Evolutionary conservation across 1,140 invertebrate species (phyloP).

Genomic region (Trinorchestia longiramus): DNA sequence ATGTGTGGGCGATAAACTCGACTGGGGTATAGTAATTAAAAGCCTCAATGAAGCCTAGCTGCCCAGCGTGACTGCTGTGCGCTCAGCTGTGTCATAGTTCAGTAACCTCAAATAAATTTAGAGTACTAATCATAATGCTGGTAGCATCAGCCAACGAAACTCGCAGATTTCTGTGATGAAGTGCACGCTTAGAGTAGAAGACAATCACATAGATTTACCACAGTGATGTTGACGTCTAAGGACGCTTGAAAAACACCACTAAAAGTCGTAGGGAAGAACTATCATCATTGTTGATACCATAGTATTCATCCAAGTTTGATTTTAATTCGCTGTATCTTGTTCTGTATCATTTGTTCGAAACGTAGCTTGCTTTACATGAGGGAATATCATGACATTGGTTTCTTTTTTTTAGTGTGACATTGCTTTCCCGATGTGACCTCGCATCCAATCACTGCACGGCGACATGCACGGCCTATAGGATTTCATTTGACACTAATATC

Average conservation of each 20-base stretch:
- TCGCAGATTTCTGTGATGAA: neutral
- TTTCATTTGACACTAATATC: too few species aligned
- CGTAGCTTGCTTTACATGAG: too few species aligned
- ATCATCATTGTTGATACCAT: neutral
- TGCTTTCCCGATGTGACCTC: too few species aligned
- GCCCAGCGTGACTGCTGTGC: neutral
- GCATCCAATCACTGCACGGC: too few species aligned
- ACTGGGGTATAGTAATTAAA: neutral
- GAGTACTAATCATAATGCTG: neutral
- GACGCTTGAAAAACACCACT: too few species aligned
- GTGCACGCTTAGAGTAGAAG: neutral
- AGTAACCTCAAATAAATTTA: neutral
- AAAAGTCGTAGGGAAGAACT: neutral
- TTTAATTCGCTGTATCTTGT: too few species aligned
- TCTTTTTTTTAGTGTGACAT: too few species aligned
- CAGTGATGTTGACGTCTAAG: neutral
- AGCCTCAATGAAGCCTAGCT: constrained; percentile 4
- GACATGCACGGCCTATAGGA: too few species aligned
- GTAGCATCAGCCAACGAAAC: neutral
- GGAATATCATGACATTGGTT: too few species aligned
- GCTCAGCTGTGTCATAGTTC: neutral
- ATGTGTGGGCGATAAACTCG: neutral
- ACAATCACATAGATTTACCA: neutral
- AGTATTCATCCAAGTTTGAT: too few species aligned
- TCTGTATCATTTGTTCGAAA: too few species aligned